These are phyloP conservation scores for Theonella swinhoei DNA, from an alignment of 37 sponge, comb jelly and placozoan species.

Conservation along the genomic window DNA sequence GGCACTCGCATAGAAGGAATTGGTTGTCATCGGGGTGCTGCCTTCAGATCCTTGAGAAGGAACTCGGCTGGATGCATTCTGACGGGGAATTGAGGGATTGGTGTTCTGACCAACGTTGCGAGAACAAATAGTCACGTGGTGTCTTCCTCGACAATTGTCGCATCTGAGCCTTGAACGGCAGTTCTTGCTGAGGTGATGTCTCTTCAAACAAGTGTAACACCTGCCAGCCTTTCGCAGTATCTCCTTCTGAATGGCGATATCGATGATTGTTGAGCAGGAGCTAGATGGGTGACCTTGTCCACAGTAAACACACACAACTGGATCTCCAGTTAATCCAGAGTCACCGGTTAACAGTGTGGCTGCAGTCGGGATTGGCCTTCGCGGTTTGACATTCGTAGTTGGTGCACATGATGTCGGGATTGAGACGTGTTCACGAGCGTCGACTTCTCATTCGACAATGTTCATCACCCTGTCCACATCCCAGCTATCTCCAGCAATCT, in stretches of 20 bases:
- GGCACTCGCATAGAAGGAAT: background rate
- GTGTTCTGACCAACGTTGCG: background rate
- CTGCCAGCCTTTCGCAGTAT: slow-evolving; percentile 9
- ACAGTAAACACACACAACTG: background rate
- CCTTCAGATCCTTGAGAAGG: background rate
- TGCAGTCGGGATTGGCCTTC: background rate
- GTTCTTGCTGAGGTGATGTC: slow-evolving; percentile 2
- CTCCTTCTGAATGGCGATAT: background rate
- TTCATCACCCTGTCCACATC: slow-evolving; percentile 24
- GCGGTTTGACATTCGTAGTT: background rate
- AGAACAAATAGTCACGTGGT: slow-evolving; percentile 17
- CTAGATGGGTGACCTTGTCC: background rate
- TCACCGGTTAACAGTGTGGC: background rate
- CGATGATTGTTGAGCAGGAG: background rate
- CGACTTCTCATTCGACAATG: slow-evolving; percentile 15
- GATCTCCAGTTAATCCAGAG: background rate
- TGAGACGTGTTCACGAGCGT: slow-evolving; percentile 19
- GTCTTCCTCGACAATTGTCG: slow-evolving; percentile 8
- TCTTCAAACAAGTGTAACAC: slow-evolving; percentile 6
- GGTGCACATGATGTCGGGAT: background rate
- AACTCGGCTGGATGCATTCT: too few relatives aligned
- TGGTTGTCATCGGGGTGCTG: background rate
- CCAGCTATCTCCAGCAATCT: slow-evolving; percentile 4
- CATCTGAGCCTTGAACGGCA: background rate
- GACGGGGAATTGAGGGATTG: background rate